These are phyloP conservation scores for Jordanella pulchra DNA, from an alignment of 2,797 vertebrate genomes.

Conservation along the genomic window DNA sequence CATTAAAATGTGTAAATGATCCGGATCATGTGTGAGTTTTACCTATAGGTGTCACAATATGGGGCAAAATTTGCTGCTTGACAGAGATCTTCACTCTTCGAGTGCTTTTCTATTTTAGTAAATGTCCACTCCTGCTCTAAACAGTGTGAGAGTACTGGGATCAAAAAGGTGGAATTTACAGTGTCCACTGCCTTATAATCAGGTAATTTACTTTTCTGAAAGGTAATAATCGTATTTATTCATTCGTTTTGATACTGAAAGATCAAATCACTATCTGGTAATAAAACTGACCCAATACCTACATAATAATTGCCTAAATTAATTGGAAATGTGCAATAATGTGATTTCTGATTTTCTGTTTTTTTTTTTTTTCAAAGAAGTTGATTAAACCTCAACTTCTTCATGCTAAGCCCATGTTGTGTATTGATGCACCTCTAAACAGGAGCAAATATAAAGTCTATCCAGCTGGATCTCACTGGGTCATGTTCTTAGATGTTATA, in stretches of 20 bases:
- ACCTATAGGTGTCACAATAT: no score
- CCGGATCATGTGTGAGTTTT: no score
- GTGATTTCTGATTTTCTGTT: background rate
- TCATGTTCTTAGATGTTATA: background rate
- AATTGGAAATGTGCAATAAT: background rate
- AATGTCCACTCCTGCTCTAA: background rate
- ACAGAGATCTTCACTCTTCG: no score
- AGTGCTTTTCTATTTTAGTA: no score
- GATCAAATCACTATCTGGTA: background rate
- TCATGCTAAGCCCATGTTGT: no score
- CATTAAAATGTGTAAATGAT: no score
- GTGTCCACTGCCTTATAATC: background rate
- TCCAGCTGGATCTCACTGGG: constrained; percentile 15
- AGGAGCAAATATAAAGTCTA: constrained; percentile 3
- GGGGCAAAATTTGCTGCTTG: no score
- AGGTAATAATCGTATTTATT: background rate
- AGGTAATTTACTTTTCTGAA: background rate
- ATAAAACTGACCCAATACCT: background rate
- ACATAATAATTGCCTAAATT: background rate
- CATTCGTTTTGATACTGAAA: background rate
- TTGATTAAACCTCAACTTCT: background rate
- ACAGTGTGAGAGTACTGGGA: background rate
- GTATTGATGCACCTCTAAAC: background rate
- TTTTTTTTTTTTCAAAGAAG: background rate
- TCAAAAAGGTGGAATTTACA: background rate